Evolutionary conservation across 2,113 vertebrate genomes (phyloP), one percentile per base, ranked within the genome.

Genomic region (Mus pahari): DNA sequence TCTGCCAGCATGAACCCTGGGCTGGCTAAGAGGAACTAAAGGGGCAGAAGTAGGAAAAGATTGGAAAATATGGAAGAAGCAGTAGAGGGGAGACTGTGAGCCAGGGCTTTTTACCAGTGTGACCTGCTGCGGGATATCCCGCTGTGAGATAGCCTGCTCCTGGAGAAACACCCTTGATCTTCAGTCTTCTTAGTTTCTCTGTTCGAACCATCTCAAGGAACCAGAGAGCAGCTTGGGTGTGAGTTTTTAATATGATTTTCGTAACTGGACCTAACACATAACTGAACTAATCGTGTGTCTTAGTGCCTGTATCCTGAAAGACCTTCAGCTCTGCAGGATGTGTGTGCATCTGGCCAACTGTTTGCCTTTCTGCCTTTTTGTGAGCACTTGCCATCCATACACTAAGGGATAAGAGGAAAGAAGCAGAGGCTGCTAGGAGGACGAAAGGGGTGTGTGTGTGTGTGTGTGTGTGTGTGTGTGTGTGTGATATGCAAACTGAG

Each of bases 311-410:
- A 20, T 33, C n/a, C 58, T 39, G 20, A 26, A 66, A 74, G n/a
- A 36, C 33, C 3, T 45, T 77, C 48, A n/a, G 60, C 84, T 92
- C 88, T 77, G 66, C 58, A 10, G 36, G 24, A 7, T 22, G 36
- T 17, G 16, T 45, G 19, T 36, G 6, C 26, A 39, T 60, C 50
- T 68, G 81, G n/a, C 75, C 89, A 26, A 26, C 39, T 31, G 28
- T 64, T 78, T 86, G 53, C 68, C 71, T 96, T 89, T 70, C 88
- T 60, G 55, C 60, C 60, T 50, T 42, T 45, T 14, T 26, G 14
- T 1, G 74, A 19, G 9, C 26, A 26, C 22, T 90, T 74, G 28
- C 19, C 42, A 3, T 33, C 36, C 8, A 11, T 26, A 4, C 24
- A 5, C 55, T 60, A 60, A 86, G 48, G 42, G n/a, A 2, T 28